Evolutionary conservation across 2,797 vertebrate species (phyloP).

Genomic region (Mormyrops boulengeri): DNA sequence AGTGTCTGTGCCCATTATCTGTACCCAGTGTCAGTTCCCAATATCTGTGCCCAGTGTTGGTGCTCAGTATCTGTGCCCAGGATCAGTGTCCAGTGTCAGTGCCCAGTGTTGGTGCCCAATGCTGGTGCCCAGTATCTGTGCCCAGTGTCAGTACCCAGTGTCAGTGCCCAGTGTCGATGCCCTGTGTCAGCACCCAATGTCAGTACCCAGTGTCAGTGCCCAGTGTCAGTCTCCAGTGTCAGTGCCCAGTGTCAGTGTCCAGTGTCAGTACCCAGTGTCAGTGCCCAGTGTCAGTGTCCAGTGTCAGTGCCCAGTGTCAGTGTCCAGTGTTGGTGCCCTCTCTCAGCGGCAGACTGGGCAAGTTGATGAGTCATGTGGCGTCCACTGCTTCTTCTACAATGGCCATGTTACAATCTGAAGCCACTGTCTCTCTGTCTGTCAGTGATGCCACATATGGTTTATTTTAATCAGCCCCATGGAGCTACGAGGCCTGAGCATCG

Average conservation of each 20-base stretch:
- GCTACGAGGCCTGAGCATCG: not conserved
- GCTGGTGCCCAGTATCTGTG: not conserved
- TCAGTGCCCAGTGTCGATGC: not conserved
- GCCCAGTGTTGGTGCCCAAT: not conserved
- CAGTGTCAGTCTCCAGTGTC: not conserved
- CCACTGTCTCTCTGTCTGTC: not conserved
- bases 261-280: too few species aligned
- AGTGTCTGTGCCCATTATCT: not conserved
- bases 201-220: not conserved
- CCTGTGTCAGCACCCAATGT: not conserved
- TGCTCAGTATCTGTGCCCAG: not conserved
- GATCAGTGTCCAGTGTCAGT: not conserved
- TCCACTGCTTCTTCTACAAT: not conserved
- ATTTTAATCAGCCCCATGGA: not conserved
- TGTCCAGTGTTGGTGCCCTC: not conserved
- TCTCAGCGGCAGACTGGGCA: not conserved
- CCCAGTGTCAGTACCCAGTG: not conserved
- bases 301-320: not conserved
- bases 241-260: too few species aligned
- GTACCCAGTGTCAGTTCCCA: not conserved
- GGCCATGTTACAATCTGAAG: not conserved
- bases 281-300: not conserved
- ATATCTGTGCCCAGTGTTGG: not conserved
- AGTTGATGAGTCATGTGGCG: not conserved
- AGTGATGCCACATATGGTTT: not conserved